Base-by-base conservation (phyloP, 92 coral and sea anemone species). In the Bergia sp. region DNA sequence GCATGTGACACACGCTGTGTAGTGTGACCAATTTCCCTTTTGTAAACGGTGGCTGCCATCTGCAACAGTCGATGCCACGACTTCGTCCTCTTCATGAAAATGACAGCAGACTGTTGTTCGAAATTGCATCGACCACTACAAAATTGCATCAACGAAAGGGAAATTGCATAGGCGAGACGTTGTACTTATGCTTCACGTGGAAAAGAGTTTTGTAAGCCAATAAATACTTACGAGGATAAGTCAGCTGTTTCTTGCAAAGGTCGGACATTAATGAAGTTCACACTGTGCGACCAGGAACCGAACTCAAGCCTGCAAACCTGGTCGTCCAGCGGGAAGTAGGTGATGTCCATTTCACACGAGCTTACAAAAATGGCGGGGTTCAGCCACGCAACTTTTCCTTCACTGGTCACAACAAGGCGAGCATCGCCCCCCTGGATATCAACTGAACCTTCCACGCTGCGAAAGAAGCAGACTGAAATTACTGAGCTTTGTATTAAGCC, bases 341-440 rank as follows among this genome's bases (percentile, higher is more conserved):
- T 82, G 57, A 82, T 82, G 76, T 82, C 86, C 86, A 82, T 82
- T 66, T 82, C 86, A 66, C 86, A 82, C 18, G 86, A 82, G 61
- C 86, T 82, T 12, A 65, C 40, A 12, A 82, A 82, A 82, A 82
- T 82, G 58, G 86, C 86, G 7, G 86, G 86, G 39, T 82, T 82
- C 58, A 41, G 39, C 86, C 86, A 82, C 18, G 76, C 44, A 41
- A 82, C 76, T 36, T 58, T 41, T 43, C 86, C 86, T 29, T 82
- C 86, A 38, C 23, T 20, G 39, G 75, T 64, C 38, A 82, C 76
- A 8, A 82, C 61, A 38, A 82, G 86, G 44, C 86, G 86, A 12
- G 86, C 86, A 40, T 82, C 61, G 9, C 77, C 76, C 76, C 86
- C 86, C 77, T 82, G 86, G 38, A 82, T 61, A 45, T 82, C 86